A percentile compares a stretch with the other conserved stretches of the same genome.
Conservation (phyloP, 2,888 invertebrate species). For the Tachina fera region DNA sequence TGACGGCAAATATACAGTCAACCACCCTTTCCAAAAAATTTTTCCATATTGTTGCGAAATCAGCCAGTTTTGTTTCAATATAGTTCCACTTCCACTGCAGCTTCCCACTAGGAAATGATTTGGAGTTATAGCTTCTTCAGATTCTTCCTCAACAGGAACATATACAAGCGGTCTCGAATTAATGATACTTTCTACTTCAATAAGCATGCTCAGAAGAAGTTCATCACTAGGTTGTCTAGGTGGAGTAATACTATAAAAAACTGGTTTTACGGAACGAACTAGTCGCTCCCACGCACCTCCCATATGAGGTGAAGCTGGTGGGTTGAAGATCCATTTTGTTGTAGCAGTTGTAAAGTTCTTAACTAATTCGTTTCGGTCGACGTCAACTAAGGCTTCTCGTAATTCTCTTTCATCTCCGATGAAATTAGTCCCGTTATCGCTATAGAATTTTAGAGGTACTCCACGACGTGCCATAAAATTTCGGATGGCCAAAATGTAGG, state of each 20-base stretch:
- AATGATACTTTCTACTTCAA: too few relatives aligned
- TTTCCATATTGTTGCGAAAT: conserved; percentile 44
- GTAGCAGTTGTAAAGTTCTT: not conserved
- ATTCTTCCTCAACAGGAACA: too few relatives aligned
- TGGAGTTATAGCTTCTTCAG: not conserved
- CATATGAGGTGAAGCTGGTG: too few relatives aligned
- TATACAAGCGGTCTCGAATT: too few relatives aligned
- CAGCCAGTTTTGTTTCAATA: conserved; percentile 41
- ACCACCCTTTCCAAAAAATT: conserved; percentile 36
- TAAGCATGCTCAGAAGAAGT: too few relatives aligned
- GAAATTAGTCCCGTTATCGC: conserved; percentile 56
- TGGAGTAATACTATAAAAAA: not conserved
- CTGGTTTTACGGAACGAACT: not conserved
- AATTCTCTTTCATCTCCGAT: conserved; percentile 45
- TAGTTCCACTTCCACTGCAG: conserved; percentile 15
- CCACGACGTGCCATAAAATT: conserved; percentile 49
- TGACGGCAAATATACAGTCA: too few relatives aligned
- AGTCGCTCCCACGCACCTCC: too few relatives aligned
- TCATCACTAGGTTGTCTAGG: not conserved
- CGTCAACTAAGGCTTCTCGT: too few relatives aligned
- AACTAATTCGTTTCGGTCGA: conserved; percentile 15
- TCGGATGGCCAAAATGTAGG: conserved; percentile 34
- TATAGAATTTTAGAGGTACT: conserved; percentile 23
- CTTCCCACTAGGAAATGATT: conserved; percentile 34
- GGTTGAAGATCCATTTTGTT: not conserved